Evolutionary conservation across 1,140 invertebrate genomes (phyloP).

Genomic region (Magallana ariakensis): DNA sequence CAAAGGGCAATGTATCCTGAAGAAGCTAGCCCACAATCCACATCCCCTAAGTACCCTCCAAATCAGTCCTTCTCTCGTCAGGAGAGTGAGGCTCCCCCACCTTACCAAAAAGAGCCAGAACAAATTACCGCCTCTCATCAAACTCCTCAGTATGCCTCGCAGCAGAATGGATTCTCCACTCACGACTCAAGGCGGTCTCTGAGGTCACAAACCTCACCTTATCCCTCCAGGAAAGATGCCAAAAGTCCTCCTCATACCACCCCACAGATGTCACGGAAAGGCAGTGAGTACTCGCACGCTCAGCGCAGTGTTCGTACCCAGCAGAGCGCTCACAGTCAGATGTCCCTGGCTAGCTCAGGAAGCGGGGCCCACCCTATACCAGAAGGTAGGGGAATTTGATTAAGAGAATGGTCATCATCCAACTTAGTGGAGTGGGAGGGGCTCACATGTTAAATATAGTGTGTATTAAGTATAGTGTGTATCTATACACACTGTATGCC

Average conservation of each 20-base stretch:
- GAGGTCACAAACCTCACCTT: conserved; percentile 17
- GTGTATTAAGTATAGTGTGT: no score
- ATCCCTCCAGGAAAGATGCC: background rate
- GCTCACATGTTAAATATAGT: no score
- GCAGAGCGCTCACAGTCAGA: conserved; percentile 33
- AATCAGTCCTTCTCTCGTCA: background rate
- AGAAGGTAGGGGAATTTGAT: conserved; percentile 4
- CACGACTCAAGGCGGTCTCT: background rate
- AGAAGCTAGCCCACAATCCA: conserved; percentile 20
- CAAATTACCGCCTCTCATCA: conserved; percentile 18
- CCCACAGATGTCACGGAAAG: background rate
- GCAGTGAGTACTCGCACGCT: background rate
- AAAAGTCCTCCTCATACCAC: conserved; percentile 13
- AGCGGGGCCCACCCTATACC: conserved; percentile 13
- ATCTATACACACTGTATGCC: no score
- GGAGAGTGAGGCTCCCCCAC: conserved; percentile 20
- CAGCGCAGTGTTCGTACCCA: background rate
- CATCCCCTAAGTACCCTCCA: conserved; percentile 1
- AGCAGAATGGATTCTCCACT: background rate
- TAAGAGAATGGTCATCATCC: no score
- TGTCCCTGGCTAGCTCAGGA: conserved; percentile 10
- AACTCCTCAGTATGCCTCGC: background rate
- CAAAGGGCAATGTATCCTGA: conserved; percentile 10
- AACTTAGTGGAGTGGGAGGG: no score
- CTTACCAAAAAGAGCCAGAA: conserved; percentile 27